Evolutionary conservation across 2,797 vertebrate genomes (phyloP), one percentile per base, ranked within the genome.

Genomic region (Hydrolagus colliei): DNA sequence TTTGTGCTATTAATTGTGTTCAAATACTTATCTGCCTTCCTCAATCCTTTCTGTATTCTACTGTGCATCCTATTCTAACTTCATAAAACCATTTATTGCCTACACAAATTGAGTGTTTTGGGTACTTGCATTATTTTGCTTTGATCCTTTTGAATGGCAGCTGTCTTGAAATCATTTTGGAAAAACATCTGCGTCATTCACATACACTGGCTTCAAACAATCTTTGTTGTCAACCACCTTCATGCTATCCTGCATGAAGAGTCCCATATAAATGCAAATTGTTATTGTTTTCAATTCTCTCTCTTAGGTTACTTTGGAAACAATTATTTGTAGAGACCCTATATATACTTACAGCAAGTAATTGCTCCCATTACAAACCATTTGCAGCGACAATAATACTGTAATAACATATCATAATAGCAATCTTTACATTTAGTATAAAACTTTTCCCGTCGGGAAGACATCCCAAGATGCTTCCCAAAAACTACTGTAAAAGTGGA

Each of bases 1-100:
- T 77, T 41, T 77, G 52, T 52, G 35, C 61, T 77, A 77, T 77
- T 61, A 77, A 77, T 77, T 77, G 75, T 18, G 20, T 76, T 76
- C 74, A 76, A 1, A 32, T 35, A 52, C 74, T 59, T 77, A 8
- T n/a, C 1, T 61, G 8, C 59, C 35, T 8, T 61, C 18, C 20
- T 10, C 20, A 10, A 9, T 52, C 41, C 10, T 75, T 75, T 27
- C 27, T 27, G 27, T 75, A 52, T 52, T 52, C 41, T 52, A 52
- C 41, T 52, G 41, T 52, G 41, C 6, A 75, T 14, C 27, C 41
- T 61, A 59, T 9, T n/a, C 20, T 20, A 77, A 9, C 11, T 41
- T 77, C 75, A 77, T 72, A 52, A 52, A 61, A 52, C 41, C 18
- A 52, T 77, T 52, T 0, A 61, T 52, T 77, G 41, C 32, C 18